Base-by-base conservation (phyloP, 2,113 vertebrate species). In the Pavo muticus region DNA sequence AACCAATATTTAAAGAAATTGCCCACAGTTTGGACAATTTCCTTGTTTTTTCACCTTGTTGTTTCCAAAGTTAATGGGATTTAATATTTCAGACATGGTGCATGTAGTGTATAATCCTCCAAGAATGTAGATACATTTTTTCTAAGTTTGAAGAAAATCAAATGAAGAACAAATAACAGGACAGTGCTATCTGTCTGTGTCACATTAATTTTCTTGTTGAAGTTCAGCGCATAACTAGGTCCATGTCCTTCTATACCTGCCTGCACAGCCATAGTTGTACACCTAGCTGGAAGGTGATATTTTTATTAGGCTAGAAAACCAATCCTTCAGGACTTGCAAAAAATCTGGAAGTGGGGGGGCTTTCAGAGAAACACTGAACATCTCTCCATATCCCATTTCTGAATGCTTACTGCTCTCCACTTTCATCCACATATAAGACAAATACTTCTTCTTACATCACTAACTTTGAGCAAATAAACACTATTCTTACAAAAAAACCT, bases 71-170 rank as follows among this genome's bases (percentile, higher is more conserved):
- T 64, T 27, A 39, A 80, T 44, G 16, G 27, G 45, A 74, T 88
- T 71, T 63, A 59, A 8, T 76, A 77, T 80, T 94, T 86, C 67
- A 67, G 50, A 57, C 45, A 40, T 39, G 52, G 52, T 6, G 37
- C 20, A 37, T 29, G 11, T 15, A 73, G 10, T 19, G 29, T 63
- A n/a, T 20, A 59, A 42, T 63, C 27, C 16, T 56, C 39, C 25
- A 29, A 30, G 15, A 68, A 80, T 44, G 39, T 2, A 23, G 15
- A 7, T 42, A 52, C 37, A 20, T 2, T 64, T 91, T 91, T 70
- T 10, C 69, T 29, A 80, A 80, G 45, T 21, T 61, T 84, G 77
- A 91, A 95, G 60, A 88, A 87, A 91, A 81, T 44, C 40, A 59
- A 37, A 57, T 48, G 35, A 67, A 78, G 20, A 47, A 50, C 19